Conservation (phyloP, 2,888 invertebrate species). For the Acrobasis consociella region DNA sequence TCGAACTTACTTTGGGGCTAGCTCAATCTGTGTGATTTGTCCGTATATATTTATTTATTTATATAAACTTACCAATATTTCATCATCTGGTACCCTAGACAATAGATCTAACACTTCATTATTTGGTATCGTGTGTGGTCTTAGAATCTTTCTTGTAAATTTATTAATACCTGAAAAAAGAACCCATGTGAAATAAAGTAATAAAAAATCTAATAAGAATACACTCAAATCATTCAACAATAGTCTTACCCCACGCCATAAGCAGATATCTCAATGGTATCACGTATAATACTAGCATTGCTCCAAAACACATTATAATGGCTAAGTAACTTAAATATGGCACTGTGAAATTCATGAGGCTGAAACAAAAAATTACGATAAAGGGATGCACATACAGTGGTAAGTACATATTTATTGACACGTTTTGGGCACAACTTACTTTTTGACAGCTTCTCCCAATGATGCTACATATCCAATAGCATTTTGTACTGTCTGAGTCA, state of each 20-base stretch:
- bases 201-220: neutral
- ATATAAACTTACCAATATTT: conserved; percentile 88
- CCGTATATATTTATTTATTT: conserved; percentile 4
- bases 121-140: conserved; percentile 97
- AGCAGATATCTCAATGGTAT: conserved; percentile 95
- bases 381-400: neutral
- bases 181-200: neutral
- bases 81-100: conserved; percentile 97
- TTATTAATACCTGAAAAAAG: conserved; percentile 87
- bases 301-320: conserved; percentile 88
- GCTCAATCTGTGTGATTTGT: no score
- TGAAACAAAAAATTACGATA: conserved; percentile 67
- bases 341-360: conserved; percentile 98
- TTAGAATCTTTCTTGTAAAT: conserved; percentile 95
- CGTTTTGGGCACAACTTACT: conserved; percentile 82
- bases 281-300: conserved; percentile 91
- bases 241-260: conserved; percentile 91
- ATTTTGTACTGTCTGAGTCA: conserved; percentile 98
- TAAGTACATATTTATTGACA: no score
- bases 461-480: conserved; percentile 96
- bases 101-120: conserved; percentile 98
- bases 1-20: no score
- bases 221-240: neutral
- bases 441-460: conserved; percentile 96
- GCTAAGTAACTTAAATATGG: conserved; percentile 98